phyloP scores from a whole-genome alignment of 1,140 invertebrate genomes.

The Andrena cerasifolii region DNA sequence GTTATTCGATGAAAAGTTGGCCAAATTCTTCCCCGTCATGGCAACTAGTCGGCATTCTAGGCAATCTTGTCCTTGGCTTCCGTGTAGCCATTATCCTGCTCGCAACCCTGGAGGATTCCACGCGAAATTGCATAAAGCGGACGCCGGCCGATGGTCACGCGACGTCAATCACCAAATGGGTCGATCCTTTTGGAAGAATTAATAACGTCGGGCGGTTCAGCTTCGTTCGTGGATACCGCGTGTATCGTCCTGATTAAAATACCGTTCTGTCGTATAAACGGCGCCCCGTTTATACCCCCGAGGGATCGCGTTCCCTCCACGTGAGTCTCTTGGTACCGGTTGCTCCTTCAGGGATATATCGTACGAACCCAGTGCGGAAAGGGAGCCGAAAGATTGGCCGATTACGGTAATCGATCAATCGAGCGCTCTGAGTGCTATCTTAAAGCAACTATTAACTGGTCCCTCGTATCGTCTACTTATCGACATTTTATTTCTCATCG shows the following conservation, averaged over 20 bases:
- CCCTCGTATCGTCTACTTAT: background rate
- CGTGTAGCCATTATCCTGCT: constrained; percentile 39
- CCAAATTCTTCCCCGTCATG: too few relatives aligned
- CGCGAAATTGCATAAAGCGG: constrained; percentile 59
- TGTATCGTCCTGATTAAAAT: constrained; percentile 51
- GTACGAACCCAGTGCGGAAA: background rate
- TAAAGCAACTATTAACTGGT: background rate
- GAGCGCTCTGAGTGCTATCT: background rate
- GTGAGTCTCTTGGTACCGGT: constrained; percentile 1
- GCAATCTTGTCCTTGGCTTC: constrained; percentile 41
- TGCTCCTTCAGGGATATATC: background rate
- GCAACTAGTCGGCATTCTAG: background rate
- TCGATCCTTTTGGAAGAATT: constrained; percentile 58
- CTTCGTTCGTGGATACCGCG: background rate
- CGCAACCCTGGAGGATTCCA: constrained; percentile 61
- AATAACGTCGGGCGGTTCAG: constrained; percentile 46
- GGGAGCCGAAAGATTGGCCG: background rate
- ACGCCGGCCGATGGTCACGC: constrained; percentile 66
- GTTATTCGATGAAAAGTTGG: too few relatives aligned
- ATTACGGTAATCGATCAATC: constrained; percentile 7
- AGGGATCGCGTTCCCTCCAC: constrained; percentile 65
- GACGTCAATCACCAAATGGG: constrained; percentile 75
- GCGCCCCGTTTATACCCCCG: constrained; percentile 54
- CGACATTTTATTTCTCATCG: too few relatives aligned
- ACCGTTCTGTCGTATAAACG: constrained; percentile 25